Conservation (phyloP, 2,797 vertebrate species). For the Okamejei kenojei region DNA sequence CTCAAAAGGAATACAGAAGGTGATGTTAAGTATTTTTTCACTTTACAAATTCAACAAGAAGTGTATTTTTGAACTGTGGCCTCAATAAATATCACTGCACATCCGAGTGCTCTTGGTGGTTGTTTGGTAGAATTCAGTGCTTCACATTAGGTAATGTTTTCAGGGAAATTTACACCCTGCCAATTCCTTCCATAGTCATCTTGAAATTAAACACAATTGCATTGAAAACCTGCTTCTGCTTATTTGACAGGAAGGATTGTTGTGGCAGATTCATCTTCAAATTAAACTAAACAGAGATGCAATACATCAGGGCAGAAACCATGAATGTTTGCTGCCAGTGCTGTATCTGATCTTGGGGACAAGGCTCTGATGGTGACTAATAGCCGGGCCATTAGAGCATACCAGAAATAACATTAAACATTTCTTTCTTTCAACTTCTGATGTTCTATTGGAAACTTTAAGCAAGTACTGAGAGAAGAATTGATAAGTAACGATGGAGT, state of each 20-base stretch:
- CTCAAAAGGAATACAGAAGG: no score
- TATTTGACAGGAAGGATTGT: background rate
- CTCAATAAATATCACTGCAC: background rate
- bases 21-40: no score
- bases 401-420: background rate
- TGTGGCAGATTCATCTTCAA: background rate
- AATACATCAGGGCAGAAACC: background rate
- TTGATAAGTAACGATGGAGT: background rate
- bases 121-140: background rate
- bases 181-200: background rate
- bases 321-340: background rate
- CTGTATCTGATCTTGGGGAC: background rate
- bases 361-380: background rate
- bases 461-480: background rate
- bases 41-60: no score
- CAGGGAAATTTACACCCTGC: background rate
- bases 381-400: background rate
- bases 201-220: constrained; percentile 1
- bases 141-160: background rate
- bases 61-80: background rate
- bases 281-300: background rate
- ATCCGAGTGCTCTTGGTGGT: background rate
- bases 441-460: background rate
- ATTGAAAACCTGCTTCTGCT: background rate
- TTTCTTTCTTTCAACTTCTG: background rate